Evolutionary conservation across 2,113 vertebrate genomes (phyloP), one percentile per base, ranked within the genome.

Genomic region (Oreochromis tanganicae): DNA sequence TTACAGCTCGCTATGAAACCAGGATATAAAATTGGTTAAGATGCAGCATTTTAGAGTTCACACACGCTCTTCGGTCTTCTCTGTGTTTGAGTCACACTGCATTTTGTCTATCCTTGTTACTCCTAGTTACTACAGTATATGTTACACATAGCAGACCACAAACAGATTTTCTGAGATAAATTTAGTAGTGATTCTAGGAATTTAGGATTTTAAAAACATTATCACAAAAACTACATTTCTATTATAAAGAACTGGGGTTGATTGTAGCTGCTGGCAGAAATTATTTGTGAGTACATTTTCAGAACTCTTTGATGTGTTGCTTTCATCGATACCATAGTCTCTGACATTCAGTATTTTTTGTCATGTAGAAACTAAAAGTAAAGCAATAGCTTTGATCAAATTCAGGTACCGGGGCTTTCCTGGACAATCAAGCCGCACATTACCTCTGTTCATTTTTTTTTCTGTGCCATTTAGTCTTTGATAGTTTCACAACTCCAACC

Each of bases 401-500:
- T 68, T 80, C 1, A 24, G 7, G 21, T 86, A 83, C 52, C 10
- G 88, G 92, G 88, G 81, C 80, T 94, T 93, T 94, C 91, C 93
- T 90, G 38, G 87, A 86, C 12, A 75, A 81, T 54, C 16, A n/a
- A 55, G 29, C 3, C 3, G 17, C 52, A 24, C 29, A 16, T 27
- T 32, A 85, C 59, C 32, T 80, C 13, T 59, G 46, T 54, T 81
- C 1, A 19, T 10, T 6, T 78, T 83, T 66, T 83, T 68, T 43
- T 80, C 80, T 84, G 36, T 88, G 82, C 80, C 38, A 82, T 21
- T 83, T 59, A 85, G 82, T 71, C 84, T 38, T 27, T 41, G 16
- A 82, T 5, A 81, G 92, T 94, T 94, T 94, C 92, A 92, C 21
- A 91, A 93, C 91, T 92, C 90, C 90, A 93, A 93, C 89, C 6